Evolutionary conservation across 2,797 vertebrate genomes (phyloP), one percentile per base, ranked within the genome.

Genomic region (Heteromormyrus szaboi): DNA sequence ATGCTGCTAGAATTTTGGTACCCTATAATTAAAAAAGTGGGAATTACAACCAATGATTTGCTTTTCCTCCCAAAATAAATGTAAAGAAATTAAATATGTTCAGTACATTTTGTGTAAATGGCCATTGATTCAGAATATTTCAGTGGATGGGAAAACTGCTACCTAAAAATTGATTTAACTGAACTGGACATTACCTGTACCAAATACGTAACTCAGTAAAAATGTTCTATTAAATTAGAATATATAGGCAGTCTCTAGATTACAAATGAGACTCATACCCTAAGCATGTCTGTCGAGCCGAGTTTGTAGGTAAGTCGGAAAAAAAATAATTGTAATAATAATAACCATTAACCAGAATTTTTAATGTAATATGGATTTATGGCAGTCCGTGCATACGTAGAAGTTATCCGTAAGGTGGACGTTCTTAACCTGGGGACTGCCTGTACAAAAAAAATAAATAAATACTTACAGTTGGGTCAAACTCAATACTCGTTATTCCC

Each of bases 401-500:
- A 22, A 59, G n/a, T 59, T 59, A 59, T 59, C 6, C 5, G n/a
- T 59, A 22, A 59, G 54, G 2, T 59, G 54, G 19, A 59, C 6
- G 2, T 8, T 59, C 54, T 59, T 59, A 62, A 22, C 2, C 56
- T 25, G n/a, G 0, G 56, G 56, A 9, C n/a, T 62, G 56, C 7
- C n/a, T 62, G 59, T 29, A 25, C 8, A 86, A 56, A 86, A 14
- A 41, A 12, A n/a, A 25, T 7, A 9, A 3, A 33, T 8, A 85
- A 65, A 3, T 12, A 91, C 93, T 93, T 93, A 98, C 97, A 86
- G 91, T 95, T 0, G 94, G 93, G 92, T 97, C 96, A 1, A 98
- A 97, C 76, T 97, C 96, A 3, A 98, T 92, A 90, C 96, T 97
- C 88, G 97, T 98, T 93, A 98, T 95, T 3, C 96, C 96, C 76